Percentiles rank a stretch among this genome's conserved stretches.
phyloP scores from a whole-genome alignment of 1,140 invertebrate species.

The Eubasilissa regina region DNA sequence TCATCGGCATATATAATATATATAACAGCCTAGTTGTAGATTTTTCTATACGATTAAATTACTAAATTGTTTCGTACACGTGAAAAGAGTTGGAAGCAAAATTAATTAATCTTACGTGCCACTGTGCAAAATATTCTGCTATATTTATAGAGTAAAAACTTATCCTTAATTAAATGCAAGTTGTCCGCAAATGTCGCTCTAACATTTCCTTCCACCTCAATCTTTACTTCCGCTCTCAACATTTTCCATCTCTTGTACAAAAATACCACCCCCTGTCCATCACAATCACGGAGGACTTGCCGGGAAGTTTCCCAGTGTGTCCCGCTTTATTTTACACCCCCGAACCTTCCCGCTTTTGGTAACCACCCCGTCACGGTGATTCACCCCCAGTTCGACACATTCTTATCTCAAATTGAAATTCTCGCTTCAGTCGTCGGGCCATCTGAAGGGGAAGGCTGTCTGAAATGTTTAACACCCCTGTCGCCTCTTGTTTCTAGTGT shows the following conservation, averaged over 20 bases:
- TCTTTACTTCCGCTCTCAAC: neutral
- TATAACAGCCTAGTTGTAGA: too few relatives aligned
- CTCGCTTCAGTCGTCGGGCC: slow-evolving; percentile 49
- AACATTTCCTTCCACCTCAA: too few relatives aligned
- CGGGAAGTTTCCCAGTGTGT: slow-evolving; percentile 20
- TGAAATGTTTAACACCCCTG: slow-evolving; percentile 38
- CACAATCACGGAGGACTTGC: slow-evolving; percentile 7
- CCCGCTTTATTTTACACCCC: slow-evolving; percentile 39
- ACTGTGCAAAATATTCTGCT: too few relatives aligned
- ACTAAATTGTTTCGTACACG: too few relatives aligned
- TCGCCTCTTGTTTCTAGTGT: slow-evolving; percentile 18
- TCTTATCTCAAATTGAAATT: slow-evolving; percentile 62
- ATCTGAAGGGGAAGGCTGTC: slow-evolving; percentile 13
- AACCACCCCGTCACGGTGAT: slow-evolving; percentile 10
- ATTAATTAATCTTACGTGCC: too few relatives aligned
- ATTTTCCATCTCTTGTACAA: neutral
- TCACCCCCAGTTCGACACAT: slow-evolving; percentile 56
- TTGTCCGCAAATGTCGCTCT: too few relatives aligned
- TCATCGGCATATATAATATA: too few relatives aligned
- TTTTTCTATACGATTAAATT: too few relatives aligned
- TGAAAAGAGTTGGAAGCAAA: too few relatives aligned
- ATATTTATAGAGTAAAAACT: too few relatives aligned
- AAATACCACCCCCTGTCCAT: slow-evolving; percentile 34
- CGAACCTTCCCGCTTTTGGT: neutral
- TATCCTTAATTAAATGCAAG: too few relatives aligned